Evolutionary conservation across 2,797 vertebrate genomes (phyloP).

Genomic region (Fratercula arctica): DNA sequence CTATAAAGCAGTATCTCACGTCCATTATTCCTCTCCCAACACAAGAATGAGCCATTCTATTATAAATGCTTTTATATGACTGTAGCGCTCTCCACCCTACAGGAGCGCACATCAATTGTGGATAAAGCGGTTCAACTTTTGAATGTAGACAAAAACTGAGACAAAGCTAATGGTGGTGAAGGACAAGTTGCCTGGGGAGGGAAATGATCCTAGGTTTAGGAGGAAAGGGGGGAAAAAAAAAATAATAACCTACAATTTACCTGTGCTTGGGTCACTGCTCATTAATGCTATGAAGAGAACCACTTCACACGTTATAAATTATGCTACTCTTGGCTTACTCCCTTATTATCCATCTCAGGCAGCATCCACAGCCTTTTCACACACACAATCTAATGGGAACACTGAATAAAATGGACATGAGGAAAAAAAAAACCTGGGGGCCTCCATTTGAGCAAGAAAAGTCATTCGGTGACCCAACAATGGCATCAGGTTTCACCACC

Average conservation of each 20-base stretch:
- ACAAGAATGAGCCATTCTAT: background rate
- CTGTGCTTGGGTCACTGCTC: background rate
- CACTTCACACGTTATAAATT: background rate
- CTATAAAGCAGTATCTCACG: background rate
- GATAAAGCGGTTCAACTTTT: background rate
- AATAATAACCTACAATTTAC: background rate
- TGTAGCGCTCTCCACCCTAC: background rate
- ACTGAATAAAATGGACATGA: background rate
- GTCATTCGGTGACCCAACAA: background rate
- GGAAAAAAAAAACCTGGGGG: background rate
- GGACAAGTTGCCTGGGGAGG: background rate
- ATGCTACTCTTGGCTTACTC: background rate
- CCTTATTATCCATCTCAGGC: background rate
- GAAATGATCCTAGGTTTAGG: constrained; percentile 29
- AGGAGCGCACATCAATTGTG: constrained; percentile 4
- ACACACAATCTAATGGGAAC: background rate
- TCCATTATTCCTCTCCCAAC: constrained; percentile 8
- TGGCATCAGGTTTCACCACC: background rate
- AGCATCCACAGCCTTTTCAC: background rate
- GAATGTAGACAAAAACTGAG: constrained; percentile 3
- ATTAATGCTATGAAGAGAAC: constrained; percentile 19
- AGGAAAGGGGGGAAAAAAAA: background rate
- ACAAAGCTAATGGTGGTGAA: background rate
- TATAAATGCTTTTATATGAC: background rate
- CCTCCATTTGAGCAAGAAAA: background rate